Base-by-base conservation (phyloP, 2,888 invertebrate species). In the Polymixis flavicincta region DNA sequence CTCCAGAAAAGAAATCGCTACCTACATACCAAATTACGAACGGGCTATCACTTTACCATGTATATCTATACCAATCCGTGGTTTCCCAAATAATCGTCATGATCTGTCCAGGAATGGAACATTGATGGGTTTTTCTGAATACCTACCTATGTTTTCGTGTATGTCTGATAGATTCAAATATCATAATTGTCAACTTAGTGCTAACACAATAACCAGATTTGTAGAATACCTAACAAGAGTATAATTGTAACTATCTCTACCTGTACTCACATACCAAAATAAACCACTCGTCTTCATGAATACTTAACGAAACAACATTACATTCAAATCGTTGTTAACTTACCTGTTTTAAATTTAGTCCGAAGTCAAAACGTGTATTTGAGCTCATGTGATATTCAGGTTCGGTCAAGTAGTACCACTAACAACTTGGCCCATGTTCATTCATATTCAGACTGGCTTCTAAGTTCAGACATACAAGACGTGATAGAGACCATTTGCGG, bases 371-470 rank as follows among this genome's bases (percentile, higher is more conserved):
- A 85, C 79, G 68, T 63, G 85, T 85, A 82, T 85, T 83, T 74
- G 68, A 83, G 75, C 87, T 89, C 88, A 88, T 89, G 84, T 81
- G 86, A 85, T 88, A 90, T 90, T 89, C 89, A 90, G 52, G 78
- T 78, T 79, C 81, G 90, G 90, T 88, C 89, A 90, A 85, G 89
- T 85, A 77, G 82, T 75, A 76, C 77, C 71, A 65, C 82, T 87
- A 87, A 86, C 87, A 84, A 84, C 85, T 88, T 86, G 77, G 80
- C 25, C 65, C 50, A 70, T 76, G 60, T 78, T 86, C 85, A 88
- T 90, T 90, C 76, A 86, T 85, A 88, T 89, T 87, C 86, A 86
- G 81, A 61, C 74, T 68, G 72, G 37, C 66, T 78, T 73, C 74
- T 60, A 85, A 87, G 83, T 87, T 87, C 74, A 82, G 84, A 82